Evolutionary conservation across 2,888 invertebrate genomes (phyloP).

Genomic region (Elysia crispata): DNA sequence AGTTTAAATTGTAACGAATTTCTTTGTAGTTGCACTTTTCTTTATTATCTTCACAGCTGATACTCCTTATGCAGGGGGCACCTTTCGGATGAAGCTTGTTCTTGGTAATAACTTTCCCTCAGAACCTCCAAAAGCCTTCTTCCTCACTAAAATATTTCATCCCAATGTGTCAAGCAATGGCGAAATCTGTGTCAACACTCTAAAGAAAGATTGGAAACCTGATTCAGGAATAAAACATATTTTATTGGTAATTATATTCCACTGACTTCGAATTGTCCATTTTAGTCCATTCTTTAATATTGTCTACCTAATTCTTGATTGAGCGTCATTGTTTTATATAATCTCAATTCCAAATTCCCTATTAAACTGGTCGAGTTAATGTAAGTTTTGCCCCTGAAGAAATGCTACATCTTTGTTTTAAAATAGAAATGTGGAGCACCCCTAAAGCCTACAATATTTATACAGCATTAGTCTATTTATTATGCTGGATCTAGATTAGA

Average conservation of each 20-base stretch:
- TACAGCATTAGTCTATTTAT: too few relatives aligned
- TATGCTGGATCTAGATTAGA: too few relatives aligned
- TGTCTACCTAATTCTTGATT: too few relatives aligned
- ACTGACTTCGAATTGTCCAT: background rate
- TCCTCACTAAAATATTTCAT: conserved; percentile 97
- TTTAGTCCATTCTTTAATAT: background rate
- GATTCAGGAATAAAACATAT: conserved; percentile 97
- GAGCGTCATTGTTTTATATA: too few relatives aligned
- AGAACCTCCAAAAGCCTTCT: conserved; percentile 92
- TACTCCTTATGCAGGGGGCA: conserved; percentile 93
- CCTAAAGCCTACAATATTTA: too few relatives aligned
- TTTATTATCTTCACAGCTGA: conserved; percentile 81
- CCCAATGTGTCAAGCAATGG: conserved; percentile 95
- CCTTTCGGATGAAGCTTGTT: conserved; percentile 92
- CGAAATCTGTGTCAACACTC: conserved; percentile 97
- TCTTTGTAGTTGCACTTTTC: conserved; percentile 5
- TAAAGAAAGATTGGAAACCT: conserved; percentile 97
- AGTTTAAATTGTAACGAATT: background rate
- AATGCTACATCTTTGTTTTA: too few relatives aligned
- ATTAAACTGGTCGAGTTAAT: too few relatives aligned
- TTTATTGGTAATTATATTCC: conserved; percentile 83
- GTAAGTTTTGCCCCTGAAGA: too few relatives aligned
- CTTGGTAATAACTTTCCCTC: conserved; percentile 95
- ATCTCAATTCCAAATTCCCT: too few relatives aligned
- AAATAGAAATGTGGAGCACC: too few relatives aligned